Evolutionary conservation across 2,113 vertebrate species (phyloP).

Genomic region (Narcine bancroftii): DNA sequence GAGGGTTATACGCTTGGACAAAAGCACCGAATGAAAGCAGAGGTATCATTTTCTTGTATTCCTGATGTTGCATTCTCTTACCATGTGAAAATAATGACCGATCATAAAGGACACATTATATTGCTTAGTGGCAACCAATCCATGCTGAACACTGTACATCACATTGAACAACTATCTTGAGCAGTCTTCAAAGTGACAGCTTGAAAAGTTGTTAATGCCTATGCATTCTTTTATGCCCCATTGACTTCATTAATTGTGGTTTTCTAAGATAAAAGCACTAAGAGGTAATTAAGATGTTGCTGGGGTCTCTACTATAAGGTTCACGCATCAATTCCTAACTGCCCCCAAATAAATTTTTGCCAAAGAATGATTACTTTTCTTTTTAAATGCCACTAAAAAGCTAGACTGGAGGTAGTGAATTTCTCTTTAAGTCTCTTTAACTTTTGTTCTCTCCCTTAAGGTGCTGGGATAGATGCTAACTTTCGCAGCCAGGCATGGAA

Average conservation of each 20-base stretch:
- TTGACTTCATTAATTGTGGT: slow-evolving; percentile 30
- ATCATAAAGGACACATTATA: slow-evolving; percentile 24
- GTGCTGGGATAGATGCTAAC: background rate
- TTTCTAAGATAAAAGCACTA: slow-evolving; percentile 11
- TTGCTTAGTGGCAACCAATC: background rate
- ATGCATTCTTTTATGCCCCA: slow-evolving; percentile 9
- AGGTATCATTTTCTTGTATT: slow-evolving; percentile 24
- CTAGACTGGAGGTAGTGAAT: background rate
- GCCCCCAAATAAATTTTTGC: background rate
- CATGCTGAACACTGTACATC: background rate
- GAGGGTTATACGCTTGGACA: slow-evolving; percentile 14
- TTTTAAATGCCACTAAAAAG: background rate
- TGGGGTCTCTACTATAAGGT: background rate
- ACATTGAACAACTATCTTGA: slow-evolving; percentile 21
- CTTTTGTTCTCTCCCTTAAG: background rate
- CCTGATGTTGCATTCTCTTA: slow-evolving; percentile 28
- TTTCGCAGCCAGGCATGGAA: background rate
- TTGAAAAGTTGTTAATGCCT: slow-evolving; percentile 17
- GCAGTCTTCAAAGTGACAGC: background rate
- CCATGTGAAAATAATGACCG: slow-evolving; percentile 11
- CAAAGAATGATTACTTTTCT: slow-evolving; percentile 22
- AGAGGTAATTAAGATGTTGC: slow-evolving; percentile 20
- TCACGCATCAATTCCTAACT: background rate
- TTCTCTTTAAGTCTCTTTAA: background rate
- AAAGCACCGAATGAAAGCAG: background rate